A percentile compares a stretch with the other conserved stretches of the same genome.
Evolutionary conservation across 2,797 vertebrate species (phyloP).

Genomic region (Chanos chanos): DNA sequence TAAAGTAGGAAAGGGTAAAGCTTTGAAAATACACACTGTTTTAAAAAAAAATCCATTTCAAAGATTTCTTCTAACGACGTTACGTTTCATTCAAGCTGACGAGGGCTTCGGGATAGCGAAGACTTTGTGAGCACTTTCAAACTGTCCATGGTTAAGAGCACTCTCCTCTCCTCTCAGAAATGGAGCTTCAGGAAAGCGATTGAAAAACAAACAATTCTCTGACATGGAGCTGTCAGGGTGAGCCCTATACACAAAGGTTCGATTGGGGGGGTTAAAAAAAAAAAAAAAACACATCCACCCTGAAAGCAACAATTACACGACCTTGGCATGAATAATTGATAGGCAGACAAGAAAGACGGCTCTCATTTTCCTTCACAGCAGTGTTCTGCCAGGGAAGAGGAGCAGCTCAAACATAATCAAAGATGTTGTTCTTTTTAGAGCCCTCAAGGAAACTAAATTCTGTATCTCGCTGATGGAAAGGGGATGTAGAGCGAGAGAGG

Average conservation of each 20-base stretch:
- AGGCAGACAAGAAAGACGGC: no score
- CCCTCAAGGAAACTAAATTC: background rate
- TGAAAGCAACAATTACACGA: background rate
- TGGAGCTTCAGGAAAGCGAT: background rate
- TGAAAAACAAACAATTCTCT: constrained; percentile 5
- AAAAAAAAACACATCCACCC: background rate
- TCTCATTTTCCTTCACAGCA: background rate
- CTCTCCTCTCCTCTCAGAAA: background rate
- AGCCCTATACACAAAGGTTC: background rate
- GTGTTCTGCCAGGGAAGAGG: background rate
- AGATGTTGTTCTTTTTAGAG: background rate
- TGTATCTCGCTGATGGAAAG: no score
- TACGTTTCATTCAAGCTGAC: background rate
- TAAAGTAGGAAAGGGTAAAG: background rate
- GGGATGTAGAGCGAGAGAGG: no score
- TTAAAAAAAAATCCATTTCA: constrained; percentile 6
- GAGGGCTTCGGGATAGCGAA: no score
- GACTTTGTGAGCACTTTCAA: no score
- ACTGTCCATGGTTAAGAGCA: background rate
- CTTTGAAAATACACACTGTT: background rate
- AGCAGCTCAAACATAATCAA: background rate
- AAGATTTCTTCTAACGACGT: background rate
- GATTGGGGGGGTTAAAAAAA: background rate
- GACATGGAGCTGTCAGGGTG: background rate
- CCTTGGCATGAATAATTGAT: background rate